Evolutionary conservation across 2,888 invertebrate genomes (phyloP), one percentile per base, ranked within the genome.

Genomic region (Anagyrus pseudococci): DNA sequence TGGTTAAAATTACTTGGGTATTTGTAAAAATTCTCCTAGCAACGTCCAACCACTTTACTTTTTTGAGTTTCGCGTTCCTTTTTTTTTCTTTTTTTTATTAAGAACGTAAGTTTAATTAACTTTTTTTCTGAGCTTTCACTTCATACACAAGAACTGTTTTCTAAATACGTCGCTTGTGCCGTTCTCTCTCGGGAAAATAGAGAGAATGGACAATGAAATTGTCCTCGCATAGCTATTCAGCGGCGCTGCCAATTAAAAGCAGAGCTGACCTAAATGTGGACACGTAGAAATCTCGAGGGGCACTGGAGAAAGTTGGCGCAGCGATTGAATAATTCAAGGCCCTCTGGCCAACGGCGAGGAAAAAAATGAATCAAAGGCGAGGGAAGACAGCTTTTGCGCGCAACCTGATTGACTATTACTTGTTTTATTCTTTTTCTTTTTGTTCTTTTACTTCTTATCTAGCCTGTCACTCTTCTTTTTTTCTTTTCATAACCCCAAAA

Each of bases 291-390:
- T 20, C 33, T 37, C 33, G 10, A 17, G 4, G 29, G 6, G 37
- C 8, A n/a, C 17, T 10, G 25, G 19, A 20, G 33, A 37, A 52
- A 58, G 46, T 52, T 41, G 50, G 22, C 43, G 23, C 46, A 22
- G 26, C 33, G 47, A 59, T 53, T 59, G 58, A 59, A 59, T 59
- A 59, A 59, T 59, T 59, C 58, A 59, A 53, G 53, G 37, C 58
- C 53, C 20, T n/a, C n/a, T n/a, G n/a, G n/a, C n/a, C 29, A 25
- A 33, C 10, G 40, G 22, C 6, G 26, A 19, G 8, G 23, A 17
- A 29, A 20, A 25, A 15, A 8, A 23, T 17, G 25, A 55, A 20
- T 8, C 22, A 55, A 25, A 23, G 26, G 17, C 17, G 33, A 29
- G 29, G 41, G 53, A 48, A 54, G 48, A 25, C 15, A 26, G n/a